Base-by-base conservation (phyloP, 2,797 vertebrate species). In the Chlorospingus flavigularis region DNA sequence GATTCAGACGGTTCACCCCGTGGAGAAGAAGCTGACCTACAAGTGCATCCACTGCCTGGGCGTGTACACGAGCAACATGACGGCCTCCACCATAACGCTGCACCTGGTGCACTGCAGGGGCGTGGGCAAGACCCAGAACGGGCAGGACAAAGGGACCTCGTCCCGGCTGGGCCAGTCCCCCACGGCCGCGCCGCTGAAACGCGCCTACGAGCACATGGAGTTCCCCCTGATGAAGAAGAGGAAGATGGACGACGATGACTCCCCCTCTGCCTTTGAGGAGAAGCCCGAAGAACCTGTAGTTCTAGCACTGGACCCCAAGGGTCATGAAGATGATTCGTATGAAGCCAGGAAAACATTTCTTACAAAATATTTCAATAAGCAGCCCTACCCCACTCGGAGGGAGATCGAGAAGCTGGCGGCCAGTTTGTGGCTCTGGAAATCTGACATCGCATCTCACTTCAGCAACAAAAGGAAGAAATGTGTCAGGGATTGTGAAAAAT, bases 21-120 rank as follows among this genome's bases (percentile, higher is more conserved):
- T 99, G 86, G 99, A 99, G 97, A 99, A 99, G 95, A 99, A 99
- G 97, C 98, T 99, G 33, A 99, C 99, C 37, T 99, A 99, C 96
- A 99, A 99, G 95, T 99, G 99, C 90, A 99, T 99, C 91, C 99
- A 99, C 97, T 99, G 99, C 97, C 98, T 99, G 73, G 99, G 99
- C 21, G 99, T 99, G 48, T 99, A 99, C 50, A 99, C 99, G 4
- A 99, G 99, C 96, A 99, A 99, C 98, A 99, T 99, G 99, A 99
- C 99, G 0, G 99, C 99, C 88, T 99, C 99, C 19, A 99, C 99
- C 30, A 99, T 99, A 87, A 99, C 99, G 0, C 98, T 99, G 82
- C 99, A 99, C 95, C 97, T 99, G 24, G 99, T 99, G 42, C 99
- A 99, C 97, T 99, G 99, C 96, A 98, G 99, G 75, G 99, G 99